These are phyloP conservation scores for Idaea dimidiata DNA, from an alignment of 2,888 invertebrate species.

Conservation along the genomic window DNA sequence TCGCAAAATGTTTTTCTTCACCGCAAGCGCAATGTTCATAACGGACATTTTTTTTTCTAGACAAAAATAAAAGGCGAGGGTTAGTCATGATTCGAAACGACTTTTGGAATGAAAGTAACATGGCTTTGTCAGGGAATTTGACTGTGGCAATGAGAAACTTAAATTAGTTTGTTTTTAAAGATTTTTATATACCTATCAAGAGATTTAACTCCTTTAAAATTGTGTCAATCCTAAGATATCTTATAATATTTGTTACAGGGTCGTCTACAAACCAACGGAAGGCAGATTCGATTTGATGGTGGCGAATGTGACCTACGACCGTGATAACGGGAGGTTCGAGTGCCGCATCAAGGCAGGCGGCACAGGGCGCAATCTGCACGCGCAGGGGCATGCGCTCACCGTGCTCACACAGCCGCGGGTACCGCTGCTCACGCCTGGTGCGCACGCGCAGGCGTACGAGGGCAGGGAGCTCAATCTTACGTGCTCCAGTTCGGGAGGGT, in stretches of 20 bases:
- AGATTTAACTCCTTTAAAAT: no score
- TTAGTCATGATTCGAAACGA: no score
- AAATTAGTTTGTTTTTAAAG: no score
- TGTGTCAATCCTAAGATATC: neutral
- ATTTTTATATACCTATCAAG: no score
- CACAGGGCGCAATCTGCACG: slow-evolving; percentile 90
- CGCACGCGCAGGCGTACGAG: slow-evolving; percentile 90
- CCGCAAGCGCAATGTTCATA: no score
- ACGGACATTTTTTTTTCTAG: no score
- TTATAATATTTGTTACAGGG: slow-evolving; percentile 72
- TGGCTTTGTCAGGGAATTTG: no score
- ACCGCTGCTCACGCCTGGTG: slow-evolving; percentile 88
- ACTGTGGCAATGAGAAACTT: no score
- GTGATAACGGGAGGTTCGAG: slow-evolving; percentile 95
- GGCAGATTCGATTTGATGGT: slow-evolving; percentile 93
- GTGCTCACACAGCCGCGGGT: slow-evolving; percentile 92
- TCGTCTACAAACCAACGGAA: slow-evolving; percentile 90
- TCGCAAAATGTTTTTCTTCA: no score
- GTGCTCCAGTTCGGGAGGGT: slow-evolving; percentile 93
- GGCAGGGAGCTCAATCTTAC: slow-evolving; percentile 87
- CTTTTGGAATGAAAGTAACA: no score
- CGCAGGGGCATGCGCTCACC: slow-evolving; percentile 90
- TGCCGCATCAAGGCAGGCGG: slow-evolving; percentile 92
- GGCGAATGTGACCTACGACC: slow-evolving; percentile 92
- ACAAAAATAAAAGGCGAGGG: no score